Evolutionary conservation across 2,797 vertebrate genomes (phyloP).

Genomic region (Epinephelus coioides): DNA sequence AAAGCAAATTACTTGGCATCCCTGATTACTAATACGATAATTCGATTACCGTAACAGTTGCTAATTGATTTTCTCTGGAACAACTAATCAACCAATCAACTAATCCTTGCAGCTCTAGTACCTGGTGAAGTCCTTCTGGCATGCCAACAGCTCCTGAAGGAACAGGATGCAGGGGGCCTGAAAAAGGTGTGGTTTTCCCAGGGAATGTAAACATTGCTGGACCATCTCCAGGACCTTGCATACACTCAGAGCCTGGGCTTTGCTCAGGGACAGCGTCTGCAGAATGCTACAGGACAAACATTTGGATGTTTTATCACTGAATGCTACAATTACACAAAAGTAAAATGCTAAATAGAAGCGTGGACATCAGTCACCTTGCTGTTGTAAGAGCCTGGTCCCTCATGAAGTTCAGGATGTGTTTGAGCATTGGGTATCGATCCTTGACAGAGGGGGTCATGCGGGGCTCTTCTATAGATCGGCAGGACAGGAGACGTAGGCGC

Average conservation of each 20-base stretch:
- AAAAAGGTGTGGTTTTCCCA: slow-evolving; percentile 95
- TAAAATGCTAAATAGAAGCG: background rate
- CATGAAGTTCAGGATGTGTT: slow-evolving; percentile 92
- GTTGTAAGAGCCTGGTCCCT: slow-evolving; percentile 94
- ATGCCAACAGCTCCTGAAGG: slow-evolving; percentile 94
- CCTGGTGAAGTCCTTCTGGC: slow-evolving; percentile 98
- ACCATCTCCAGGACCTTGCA: slow-evolving; percentile 91
- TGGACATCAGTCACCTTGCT: slow-evolving; percentile 79
- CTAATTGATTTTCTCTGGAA: too few species aligned
- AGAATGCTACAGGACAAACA: slow-evolving; percentile 86
- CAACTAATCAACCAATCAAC: too few species aligned
- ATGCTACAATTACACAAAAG: background rate
- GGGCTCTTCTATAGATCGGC: slow-evolving; percentile 93
- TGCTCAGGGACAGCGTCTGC: slow-evolving; percentile 93
- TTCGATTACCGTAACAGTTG: too few species aligned
- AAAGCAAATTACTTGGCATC: too few species aligned
- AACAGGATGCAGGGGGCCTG: slow-evolving; percentile 94
- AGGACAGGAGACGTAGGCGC: slow-evolving; percentile 94
- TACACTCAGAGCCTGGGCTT: slow-evolving; percentile 92
- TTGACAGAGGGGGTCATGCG: slow-evolving; percentile 88
- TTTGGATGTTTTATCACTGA: background rate
- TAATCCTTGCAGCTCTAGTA: slow-evolving; percentile 61
- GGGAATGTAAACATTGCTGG: slow-evolving; percentile 88
- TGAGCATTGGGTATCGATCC: slow-evolving; percentile 92
- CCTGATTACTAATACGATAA: too few species aligned